These are phyloP conservation scores for Diuraphis noxia DNA, from an alignment of 1,140 invertebrate genomes.

Conservation along the genomic window DNA sequence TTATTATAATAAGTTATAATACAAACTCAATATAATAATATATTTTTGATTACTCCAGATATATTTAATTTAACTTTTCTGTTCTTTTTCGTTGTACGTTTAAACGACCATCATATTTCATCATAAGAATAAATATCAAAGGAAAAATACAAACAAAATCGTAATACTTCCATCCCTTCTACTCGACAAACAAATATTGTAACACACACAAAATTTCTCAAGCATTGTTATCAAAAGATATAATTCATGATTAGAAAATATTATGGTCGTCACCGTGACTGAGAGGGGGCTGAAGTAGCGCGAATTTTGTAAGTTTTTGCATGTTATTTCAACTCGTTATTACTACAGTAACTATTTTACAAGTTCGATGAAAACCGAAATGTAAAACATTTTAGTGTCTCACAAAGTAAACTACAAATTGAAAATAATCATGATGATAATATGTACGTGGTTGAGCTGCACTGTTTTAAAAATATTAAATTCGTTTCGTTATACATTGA, in stretches of 20 bases:
- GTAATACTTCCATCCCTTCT: not conserved
- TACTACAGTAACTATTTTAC: not conserved
- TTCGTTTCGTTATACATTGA: not conserved
- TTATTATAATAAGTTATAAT: not conserved
- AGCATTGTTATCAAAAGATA: not conserved
- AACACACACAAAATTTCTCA: not conserved
- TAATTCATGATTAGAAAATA: constrained; percentile 10
- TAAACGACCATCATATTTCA: not conserved
- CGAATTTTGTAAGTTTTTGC: not conserved
- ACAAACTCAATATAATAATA: not conserved
- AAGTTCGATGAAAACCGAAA: not conserved
- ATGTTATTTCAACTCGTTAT: not conserved
- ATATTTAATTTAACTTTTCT: not conserved
- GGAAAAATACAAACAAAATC: not conserved
- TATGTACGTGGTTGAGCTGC: not conserved
- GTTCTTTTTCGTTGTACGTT: not conserved
- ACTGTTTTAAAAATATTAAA: not conserved
- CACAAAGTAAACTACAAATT: not conserved
- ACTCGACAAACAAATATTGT: not conserved
- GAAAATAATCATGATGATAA: not conserved
- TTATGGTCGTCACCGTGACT: not conserved
- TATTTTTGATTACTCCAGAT: not conserved
- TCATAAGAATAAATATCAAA: constrained; percentile 11
- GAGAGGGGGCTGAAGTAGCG: not conserved
- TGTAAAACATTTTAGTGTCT: not conserved